A percentile compares a stretch with the other conserved stretches of the same genome.
Evolutionary conservation across 2,888 invertebrate species (phyloP).

Genomic region (Leptopterna dolabrata): DNA sequence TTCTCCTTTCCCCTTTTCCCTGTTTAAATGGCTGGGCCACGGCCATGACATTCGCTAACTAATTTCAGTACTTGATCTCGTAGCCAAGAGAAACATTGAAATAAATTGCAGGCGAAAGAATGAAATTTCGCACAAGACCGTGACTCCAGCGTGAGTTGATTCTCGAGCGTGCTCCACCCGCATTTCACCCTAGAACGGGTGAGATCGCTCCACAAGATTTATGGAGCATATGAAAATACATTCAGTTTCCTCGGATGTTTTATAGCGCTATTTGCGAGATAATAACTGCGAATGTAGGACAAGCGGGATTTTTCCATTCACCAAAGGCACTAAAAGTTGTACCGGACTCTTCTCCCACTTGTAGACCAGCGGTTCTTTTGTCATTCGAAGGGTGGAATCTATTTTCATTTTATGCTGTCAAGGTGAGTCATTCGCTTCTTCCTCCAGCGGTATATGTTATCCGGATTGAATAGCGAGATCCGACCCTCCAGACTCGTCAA

Average conservation of each 20-base stretch:
- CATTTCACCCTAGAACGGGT: neutral
- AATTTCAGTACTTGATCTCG: too few species aligned
- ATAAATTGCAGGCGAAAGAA: too few species aligned
- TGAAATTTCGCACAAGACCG: too few species aligned
- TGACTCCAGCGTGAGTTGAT: neutral
- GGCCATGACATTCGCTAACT: too few species aligned
- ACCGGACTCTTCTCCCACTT: neutral
- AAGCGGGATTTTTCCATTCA: constrained; percentile 14
- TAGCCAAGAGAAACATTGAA: too few species aligned
- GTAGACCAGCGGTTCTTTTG: neutral
- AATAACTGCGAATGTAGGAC: constrained; percentile 46
- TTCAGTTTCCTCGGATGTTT: constrained; percentile 37
- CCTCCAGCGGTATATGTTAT: neutral
- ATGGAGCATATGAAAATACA: constrained; percentile 48
- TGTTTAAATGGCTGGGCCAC: too few species aligned
- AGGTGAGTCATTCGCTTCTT: constrained; percentile 17
- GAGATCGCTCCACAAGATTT: constrained; percentile 18
- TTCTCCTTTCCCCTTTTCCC: too few species aligned
- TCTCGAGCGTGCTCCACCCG: constrained; percentile 11
- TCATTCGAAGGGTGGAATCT: neutral
- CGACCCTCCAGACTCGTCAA: neutral
- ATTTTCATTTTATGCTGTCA: constrained; percentile 42
- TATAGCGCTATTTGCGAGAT: constrained; percentile 48
- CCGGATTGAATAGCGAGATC: neutral
- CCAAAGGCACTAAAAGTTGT: constrained; percentile 23